Evolutionary conservation across 2,888 invertebrate species (phyloP), one percentile per base, ranked within the genome.

Genomic region (Drosophila emarginata): DNA sequence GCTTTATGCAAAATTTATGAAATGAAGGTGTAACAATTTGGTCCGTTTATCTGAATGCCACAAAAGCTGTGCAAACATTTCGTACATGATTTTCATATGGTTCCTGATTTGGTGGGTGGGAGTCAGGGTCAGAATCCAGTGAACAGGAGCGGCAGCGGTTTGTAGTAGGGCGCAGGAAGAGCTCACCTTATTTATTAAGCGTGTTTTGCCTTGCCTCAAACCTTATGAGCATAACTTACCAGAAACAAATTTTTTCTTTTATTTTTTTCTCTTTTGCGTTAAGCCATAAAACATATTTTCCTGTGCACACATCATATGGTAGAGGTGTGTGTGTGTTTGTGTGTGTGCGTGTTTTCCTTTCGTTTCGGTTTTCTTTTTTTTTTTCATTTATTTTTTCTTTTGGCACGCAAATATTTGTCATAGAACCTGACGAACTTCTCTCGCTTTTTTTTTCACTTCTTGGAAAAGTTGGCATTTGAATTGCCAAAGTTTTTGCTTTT

Each of bases 331-430:
- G 21, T 21, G 4, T 21, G 21, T 18, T 18, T 21, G 4, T 21
- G 1, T 9, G 9, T 45, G 39, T 39, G 39, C 6, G 14, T 39
- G 39, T 39, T 39, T 39, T 39, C 39, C 14, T 39, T 39, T 14
- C 39, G 39, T 39, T 39, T 39, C 14, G 45, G 21, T 21, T 21
- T 45, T 45, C 45, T 9, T 32, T 9, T 9, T 32, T 11, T 45
- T 21, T 45, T 21, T 6, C 0, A 4, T 21, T 45, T 12, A 4
- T 45, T 45, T 45, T 21, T 18, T 54, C 12, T 18, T 36, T 18
- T 36, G 32, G 63, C 67, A 76, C 64, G 76, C 70, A 78, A 79
- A 77, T 78, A 79, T 79, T 77, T 78, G 72, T 51, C 51, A 60
- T 72, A 53, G 58, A 78, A 78, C 67, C 79, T 76, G 67, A 59